Evolutionary conservation across 2,113 vertebrate species (phyloP), one percentile per base, ranked within the genome.

Genomic region (Irena cyanogastra): DNA sequence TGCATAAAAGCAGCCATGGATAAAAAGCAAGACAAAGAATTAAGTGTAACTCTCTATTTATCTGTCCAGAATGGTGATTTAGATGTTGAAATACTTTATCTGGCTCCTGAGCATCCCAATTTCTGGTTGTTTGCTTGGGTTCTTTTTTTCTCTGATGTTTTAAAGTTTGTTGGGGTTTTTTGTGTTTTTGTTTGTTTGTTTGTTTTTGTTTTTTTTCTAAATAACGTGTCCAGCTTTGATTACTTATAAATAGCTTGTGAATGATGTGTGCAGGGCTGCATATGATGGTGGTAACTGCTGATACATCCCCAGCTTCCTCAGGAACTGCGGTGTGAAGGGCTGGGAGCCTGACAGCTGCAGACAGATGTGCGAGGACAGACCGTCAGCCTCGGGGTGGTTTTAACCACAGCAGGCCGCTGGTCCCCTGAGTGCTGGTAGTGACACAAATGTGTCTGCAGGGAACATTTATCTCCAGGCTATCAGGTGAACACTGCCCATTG

Each of bases 401-500:
- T 41, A 61, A 75, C 82, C 94, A 47, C 94, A 86, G 33, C 50
- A 28, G 59, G 7, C 68, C 22, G 7, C 23, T 13, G 21, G 15
- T 35, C 13, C 31, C 28, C 18, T 16, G 42, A 9, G 30, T 4
- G 66, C 24, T 21, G 54, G 18, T 23, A 35, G 45, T 63, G 93
- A 89, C 91, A 87, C 75, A 47, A 78, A 47, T 18, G 47, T 47
- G n/a, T 76, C 59, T 42, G 70, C 87, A 78, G 87, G 56, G 87
- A 77, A 22, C 9, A 1, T 10, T 68, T 59, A 27, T 83, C 75
- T 90, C 37, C 9, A 6, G 0, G 0, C n/a, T 70, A 37, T 49
- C 70, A 70, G 49, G 71, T 52, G 92, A 84, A 57, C 69, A 21
- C 28, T 83, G 80, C 92, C 92, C 86, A 88, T 50, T 53, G 72